Evolutionary conservation across 1,140 invertebrate species (phyloP).

Genomic region (Musca domestica): DNA sequence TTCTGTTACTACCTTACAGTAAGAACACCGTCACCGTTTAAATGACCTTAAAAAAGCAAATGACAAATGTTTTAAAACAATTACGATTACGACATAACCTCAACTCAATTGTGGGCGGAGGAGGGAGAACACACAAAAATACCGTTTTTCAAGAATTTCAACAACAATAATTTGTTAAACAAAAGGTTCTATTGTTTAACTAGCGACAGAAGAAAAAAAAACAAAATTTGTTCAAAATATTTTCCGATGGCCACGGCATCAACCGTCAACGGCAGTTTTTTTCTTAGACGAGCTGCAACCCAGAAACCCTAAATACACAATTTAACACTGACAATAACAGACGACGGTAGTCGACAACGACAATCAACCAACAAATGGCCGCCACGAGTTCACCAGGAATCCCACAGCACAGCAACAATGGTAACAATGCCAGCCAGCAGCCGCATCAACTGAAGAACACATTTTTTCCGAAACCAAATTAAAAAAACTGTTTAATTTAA

Average conservation of each 20-base stretch:
- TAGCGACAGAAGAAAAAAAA: background rate
- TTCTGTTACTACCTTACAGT: too few relatives aligned
- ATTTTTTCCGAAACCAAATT: slow-evolving; percentile 8
- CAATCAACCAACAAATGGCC: slow-evolving; percentile 6
- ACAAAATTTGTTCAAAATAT: too few relatives aligned
- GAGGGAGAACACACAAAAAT: too few relatives aligned
- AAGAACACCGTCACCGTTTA: too few relatives aligned
- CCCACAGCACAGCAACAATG: too few relatives aligned
- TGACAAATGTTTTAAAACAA: slow-evolving; percentile 18
- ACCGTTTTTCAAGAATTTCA: too few relatives aligned
- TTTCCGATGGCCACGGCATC: too few relatives aligned
- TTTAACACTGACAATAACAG: slow-evolving; percentile 5
- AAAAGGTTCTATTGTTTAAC: slow-evolving; percentile 17
- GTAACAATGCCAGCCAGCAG: too few relatives aligned
- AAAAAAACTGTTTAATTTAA: background rate
- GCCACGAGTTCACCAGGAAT: background rate
- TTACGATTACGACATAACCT: slow-evolving; percentile 1
- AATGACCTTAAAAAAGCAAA: slow-evolving; percentile 3
- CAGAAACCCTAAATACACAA: slow-evolving; percentile 17
- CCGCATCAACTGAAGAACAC: background rate
- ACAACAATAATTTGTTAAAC: background rate
- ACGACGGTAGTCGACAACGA: too few relatives aligned
- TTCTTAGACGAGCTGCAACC: background rate
- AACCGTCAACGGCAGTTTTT: background rate
- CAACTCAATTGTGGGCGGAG: background rate